Evolutionary conservation across 2,888 invertebrate species (phyloP).

Genomic region (Agonopterix arenella): DNA sequence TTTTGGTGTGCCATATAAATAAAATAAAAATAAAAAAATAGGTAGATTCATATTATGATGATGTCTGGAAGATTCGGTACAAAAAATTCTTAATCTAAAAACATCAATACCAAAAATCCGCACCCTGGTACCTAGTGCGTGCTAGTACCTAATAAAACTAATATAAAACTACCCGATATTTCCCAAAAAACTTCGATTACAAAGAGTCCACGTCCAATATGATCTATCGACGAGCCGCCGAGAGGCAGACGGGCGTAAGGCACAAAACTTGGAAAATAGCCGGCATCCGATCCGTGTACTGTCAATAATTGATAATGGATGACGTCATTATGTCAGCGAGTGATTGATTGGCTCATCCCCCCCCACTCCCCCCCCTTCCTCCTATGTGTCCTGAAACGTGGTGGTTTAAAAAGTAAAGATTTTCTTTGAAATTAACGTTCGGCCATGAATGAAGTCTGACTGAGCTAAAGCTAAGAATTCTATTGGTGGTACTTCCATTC

Average conservation of each 20-base stretch:
- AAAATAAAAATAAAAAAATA: too few relatives aligned
- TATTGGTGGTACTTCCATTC: too few relatives aligned
- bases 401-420: constrained; percentile 11
- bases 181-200: neutral
- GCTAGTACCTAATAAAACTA: too few relatives aligned
- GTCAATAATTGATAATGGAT: constrained; percentile 76
- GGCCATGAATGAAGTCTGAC: too few relatives aligned
- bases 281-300: constrained; percentile 58
- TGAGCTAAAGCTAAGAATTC: too few relatives aligned
- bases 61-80: too few relatives aligned
- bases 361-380: constrained; percentile 13
- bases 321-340: constrained; percentile 67
- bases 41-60: too few relatives aligned
- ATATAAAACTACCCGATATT: too few relatives aligned
- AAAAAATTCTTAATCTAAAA: too few relatives aligned
- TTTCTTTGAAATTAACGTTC: neutral
- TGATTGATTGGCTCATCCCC: constrained; percentile 60
- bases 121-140: too few relatives aligned
- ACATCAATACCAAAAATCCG: too few relatives aligned
- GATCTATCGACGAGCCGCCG: neutral
- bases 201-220: neutral
- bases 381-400: constrained; percentile 11
- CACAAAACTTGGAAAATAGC: constrained; percentile 63
- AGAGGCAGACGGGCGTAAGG: constrained; percentile 18
- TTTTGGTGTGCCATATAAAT: too few relatives aligned